These are phyloP conservation scores for Rafetus swinhoei DNA, from an alignment of 2,113 vertebrate species.

Conservation along the genomic window DNA sequence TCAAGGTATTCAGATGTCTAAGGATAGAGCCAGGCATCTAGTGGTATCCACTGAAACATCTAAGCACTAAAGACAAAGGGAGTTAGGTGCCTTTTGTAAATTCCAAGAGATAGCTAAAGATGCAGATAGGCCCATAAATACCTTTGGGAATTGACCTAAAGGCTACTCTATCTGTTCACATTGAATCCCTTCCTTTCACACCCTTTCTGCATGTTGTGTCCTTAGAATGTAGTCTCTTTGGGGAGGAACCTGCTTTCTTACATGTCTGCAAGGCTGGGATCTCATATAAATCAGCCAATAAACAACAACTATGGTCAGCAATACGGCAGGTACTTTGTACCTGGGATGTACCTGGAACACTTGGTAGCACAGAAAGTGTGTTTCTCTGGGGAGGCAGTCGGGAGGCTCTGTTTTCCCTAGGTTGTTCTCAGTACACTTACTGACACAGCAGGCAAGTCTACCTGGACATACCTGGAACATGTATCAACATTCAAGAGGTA, in stretches of 20 bases:
- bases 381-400: too few species aligned
- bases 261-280: not conserved
- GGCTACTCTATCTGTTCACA: not conserved
- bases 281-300: not conserved
- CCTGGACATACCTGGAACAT: not conserved
- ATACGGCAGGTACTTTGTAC: rapidly evolving
- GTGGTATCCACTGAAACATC: not conserved
- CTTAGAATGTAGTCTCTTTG: not conserved
- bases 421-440: not conserved
- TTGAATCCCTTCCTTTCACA: not conserved
- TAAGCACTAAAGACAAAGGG: not conserved
- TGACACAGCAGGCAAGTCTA: not conserved
- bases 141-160: not conserved
- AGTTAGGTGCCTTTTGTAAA: not conserved
- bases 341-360: not conserved
- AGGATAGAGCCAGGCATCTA: conserved; percentile 40
- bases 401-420: not conserved
- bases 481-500: not conserved
- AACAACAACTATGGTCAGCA: not conserved
- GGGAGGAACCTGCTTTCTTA: not conserved
- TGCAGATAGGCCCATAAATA: not conserved
- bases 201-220: not conserved
- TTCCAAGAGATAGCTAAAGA: not conserved
- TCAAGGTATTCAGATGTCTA: conserved; percentile 34
- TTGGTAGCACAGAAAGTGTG: not conserved